Evolutionary conservation across 2,113 vertebrate species (phyloP), one percentile per base, ranked within the genome.

Genomic region (Oxyura jamaicensis): DNA sequence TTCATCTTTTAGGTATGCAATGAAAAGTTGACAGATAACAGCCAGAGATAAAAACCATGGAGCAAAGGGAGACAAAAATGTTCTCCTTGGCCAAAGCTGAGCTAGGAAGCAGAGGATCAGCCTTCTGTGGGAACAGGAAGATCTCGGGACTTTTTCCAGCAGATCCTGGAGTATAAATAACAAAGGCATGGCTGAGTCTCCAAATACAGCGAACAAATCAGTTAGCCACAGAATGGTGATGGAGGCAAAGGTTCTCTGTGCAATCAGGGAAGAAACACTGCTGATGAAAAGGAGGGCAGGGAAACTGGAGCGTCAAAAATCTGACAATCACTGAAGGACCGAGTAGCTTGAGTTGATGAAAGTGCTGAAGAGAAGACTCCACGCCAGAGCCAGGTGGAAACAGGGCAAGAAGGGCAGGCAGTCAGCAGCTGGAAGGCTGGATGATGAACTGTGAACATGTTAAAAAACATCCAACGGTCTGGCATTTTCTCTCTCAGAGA

Each of bases 231-330:
- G 88, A 83, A 66, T 22, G 29, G 55, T 0, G 0, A 28, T 25
- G 63, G 66, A 73, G 36, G 67, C 29, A 59, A 90, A 73, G 75
- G 53, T 74, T 90, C 67, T 71, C 23, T 3, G 3, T 81, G 68
- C 68, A 91, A 71, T 94, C 76, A 86, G 53, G n/a, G 65, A 67
- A 48, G 68, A 91, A 85, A 69, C 77, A 50, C 36, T 67, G 72
- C 25, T 67, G 85, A 90, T 80, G 66, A 69, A 90, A 87, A 95
- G 78, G 52, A 91, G 63, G 65, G 46, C 76, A 96, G 91, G 88
- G 88, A 97, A 95, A 95, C 63, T 86, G 79, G 85, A 94, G 88
- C 20, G 1, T 93, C 88, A 89, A 86, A 96, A 94, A 94, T 83
- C 46, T 88, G 88, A 78, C 72, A 71, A 13, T 83, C 76, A 44